Conservation (phyloP, 2,888 invertebrate genomes). For the Tenthredo mesomela region DNA sequence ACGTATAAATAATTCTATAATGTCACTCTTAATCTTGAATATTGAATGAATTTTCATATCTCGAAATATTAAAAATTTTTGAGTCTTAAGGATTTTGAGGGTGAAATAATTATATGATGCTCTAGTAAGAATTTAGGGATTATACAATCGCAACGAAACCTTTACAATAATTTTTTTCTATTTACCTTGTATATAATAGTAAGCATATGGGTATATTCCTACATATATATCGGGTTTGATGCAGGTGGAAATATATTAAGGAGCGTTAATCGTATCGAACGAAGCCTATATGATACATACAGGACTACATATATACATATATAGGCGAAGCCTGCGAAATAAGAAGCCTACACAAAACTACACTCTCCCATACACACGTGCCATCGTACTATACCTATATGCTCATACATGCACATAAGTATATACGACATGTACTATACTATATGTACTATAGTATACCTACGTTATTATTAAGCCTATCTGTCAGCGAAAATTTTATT, state of each 20-base stretch:
- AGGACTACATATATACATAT: not conserved
- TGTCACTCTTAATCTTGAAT: too few relatives aligned
- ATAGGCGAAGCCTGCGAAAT: constrained; percentile 32
- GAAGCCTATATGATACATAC: constrained; percentile 14
- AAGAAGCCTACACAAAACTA: constrained; percentile 32
- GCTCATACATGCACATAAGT: not conserved
- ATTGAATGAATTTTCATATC: not conserved
- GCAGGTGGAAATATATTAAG: not conserved
- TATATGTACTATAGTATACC: too few relatives aligned
- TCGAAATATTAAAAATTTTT: too few relatives aligned
- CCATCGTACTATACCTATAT: not conserved
- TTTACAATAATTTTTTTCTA: not conserved
- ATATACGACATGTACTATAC: not conserved
- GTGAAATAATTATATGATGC: too few relatives aligned
- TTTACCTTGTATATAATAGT: not conserved
- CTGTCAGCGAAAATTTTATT: not conserved
- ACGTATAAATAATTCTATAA: too few relatives aligned
- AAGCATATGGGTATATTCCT: not conserved
- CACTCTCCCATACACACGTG: not conserved
- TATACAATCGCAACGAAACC: not conserved
- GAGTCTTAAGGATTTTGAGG: too few relatives aligned
- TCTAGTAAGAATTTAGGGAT: too few relatives aligned
- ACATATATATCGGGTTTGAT: not conserved
- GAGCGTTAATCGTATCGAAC: constrained; percentile 16
- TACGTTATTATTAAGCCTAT: not conserved